Conservation (phyloP, 1,140 invertebrate genomes). For the Lepidurus couesii region DNA sequence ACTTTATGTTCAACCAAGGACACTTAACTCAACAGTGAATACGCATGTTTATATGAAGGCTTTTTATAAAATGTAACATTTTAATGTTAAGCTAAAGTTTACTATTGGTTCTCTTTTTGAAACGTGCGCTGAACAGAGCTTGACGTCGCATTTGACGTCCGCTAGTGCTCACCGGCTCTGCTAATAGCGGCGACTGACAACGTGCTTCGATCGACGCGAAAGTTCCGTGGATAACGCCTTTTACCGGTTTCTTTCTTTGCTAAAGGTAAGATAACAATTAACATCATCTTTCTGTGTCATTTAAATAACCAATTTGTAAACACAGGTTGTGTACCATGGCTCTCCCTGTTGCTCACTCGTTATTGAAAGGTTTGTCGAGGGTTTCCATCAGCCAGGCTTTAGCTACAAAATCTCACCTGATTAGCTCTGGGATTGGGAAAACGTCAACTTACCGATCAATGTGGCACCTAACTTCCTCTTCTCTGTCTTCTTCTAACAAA, state of each 20-base stretch:
- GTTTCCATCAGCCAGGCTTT: not conserved
- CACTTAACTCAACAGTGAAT: too few species aligned
- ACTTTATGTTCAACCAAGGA: too few species aligned
- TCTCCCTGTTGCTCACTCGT: not conserved
- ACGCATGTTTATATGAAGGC: too few species aligned
- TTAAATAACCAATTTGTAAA: not conserved
- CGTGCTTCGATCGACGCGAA: constrained; percentile 6
- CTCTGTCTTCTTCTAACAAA: not conserved
- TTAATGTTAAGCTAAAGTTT: too few species aligned
- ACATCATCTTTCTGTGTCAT: not conserved
- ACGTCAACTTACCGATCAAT: not conserved
- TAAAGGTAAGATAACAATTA: not conserved
- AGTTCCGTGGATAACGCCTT: not conserved
- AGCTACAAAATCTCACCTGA: not conserved
- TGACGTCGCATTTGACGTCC: not conserved
- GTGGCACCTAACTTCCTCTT: not conserved
- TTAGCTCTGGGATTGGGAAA: not conserved
- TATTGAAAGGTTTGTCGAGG: not conserved
- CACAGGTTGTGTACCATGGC: not conserved
- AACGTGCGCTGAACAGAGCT: not conserved
- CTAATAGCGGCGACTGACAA: not conserved
- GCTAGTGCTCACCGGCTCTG: constrained; percentile 5
- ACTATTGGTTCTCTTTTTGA: not conserved
- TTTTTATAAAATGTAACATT: too few species aligned
- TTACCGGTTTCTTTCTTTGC: not conserved